Percentiles rank a stretch among this genome's conserved stretches.
phyloP scores from a whole-genome alignment of 2,888 invertebrate species.

The Mythimna ferrago region DNA sequence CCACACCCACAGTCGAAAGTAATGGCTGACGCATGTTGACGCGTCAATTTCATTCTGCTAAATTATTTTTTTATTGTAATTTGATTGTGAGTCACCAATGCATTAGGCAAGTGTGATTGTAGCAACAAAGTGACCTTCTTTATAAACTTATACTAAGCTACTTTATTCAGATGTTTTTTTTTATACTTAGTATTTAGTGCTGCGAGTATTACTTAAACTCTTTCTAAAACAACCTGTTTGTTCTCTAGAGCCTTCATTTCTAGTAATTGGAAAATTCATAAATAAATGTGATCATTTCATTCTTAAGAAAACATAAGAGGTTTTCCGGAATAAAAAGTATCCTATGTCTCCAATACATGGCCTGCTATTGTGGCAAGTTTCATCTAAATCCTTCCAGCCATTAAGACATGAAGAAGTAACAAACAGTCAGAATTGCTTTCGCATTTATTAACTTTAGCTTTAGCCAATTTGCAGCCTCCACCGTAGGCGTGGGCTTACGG shows the following conservation, averaged over 20 bases:
- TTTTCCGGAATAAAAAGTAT: no score
- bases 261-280: no score
- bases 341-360: no score
- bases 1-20: slow-evolving; percentile 46
- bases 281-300: no score
- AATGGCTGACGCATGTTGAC: slow-evolving; percentile 31
- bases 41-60: neutral
- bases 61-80: neutral
- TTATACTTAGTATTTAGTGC: neutral
- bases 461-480: no score
- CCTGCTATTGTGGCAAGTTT: no score
- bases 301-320: no score
- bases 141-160: neutral
- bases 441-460: no score
- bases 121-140: neutral
- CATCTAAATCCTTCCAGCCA: no score
- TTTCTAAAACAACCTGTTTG: neutral
- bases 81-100: neutral
- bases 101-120: neutral
- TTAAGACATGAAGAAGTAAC: no score
- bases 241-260: neutral
- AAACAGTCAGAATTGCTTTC: no score
- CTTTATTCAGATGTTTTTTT: neutral
- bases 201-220: neutral
- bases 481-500: no score